Percentiles rank a stretch among this genome's conserved stretches.
These are phyloP conservation scores for Phylloscopus collybita DNA, from an alignment of 2,797 vertebrate species.

Conservation along the genomic window DNA sequence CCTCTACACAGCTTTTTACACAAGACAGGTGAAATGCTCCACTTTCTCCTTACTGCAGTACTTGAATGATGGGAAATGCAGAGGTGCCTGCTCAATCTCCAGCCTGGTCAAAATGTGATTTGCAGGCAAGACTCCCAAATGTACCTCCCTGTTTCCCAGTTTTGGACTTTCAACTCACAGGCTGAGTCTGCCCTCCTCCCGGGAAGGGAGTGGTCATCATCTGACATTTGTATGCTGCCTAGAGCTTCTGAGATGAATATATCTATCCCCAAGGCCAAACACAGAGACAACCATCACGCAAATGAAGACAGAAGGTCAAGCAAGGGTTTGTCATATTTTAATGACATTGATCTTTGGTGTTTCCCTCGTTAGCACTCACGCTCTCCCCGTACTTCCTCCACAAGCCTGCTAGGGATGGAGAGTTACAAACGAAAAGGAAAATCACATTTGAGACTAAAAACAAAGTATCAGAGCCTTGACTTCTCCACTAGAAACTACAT, in stretches of 20 bases:
- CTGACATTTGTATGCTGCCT: neutral
- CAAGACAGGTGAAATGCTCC: fast-evolving
- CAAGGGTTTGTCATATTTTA: constrained; percentile 83
- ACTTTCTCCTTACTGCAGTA: neutral
- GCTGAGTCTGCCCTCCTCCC: neutral
- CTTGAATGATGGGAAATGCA: neutral
- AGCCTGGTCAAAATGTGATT: neutral
- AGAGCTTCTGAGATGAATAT: neutral
- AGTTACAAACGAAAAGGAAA: constrained; percentile 84
- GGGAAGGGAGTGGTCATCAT: neutral
- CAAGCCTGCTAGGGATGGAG: constrained; percentile 77
- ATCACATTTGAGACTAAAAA: constrained; percentile 84
- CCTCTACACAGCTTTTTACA: neutral
- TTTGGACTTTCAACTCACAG: neutral
- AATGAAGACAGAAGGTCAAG: constrained; percentile 63
- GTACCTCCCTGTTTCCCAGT: neutral
- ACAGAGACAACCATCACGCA: neutral
- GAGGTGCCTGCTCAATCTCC: neutral
- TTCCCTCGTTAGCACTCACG: constrained; percentile 80
- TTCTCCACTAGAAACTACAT: constrained; percentile 85
- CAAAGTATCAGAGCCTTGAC: constrained; percentile 82
- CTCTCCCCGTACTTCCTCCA: constrained; percentile 75
- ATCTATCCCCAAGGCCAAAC: neutral
- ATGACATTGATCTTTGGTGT: constrained; percentile 85
- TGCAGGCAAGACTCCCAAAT: neutral